Evolutionary conservation across 1,140 invertebrate species (phyloP), one percentile per base, ranked within the genome.

Genomic region (Drosophila truncata): DNA sequence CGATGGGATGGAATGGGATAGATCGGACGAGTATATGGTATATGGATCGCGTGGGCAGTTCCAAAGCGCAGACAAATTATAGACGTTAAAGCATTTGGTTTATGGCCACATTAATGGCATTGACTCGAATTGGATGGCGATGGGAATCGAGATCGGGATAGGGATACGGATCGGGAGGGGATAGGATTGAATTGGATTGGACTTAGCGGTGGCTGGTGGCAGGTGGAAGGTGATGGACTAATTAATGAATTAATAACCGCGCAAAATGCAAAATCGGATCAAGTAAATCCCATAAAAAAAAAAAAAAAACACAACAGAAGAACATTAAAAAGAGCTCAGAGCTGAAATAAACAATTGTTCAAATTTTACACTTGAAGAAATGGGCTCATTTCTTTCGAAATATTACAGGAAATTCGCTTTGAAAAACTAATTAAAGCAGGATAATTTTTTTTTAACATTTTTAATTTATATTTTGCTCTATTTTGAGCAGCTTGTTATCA

Each of bases 231-330:
- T 41, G 47, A 42, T 37, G 27, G 73, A 44, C 52, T 23, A 77
- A 71, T 78, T 78, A 78, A 71, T 78, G 70, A 78, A 78, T 78
- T 78, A 78, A 78, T 78, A 82, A 75, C 74, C 75, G 70, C 61
- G n/a, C 33, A 29, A 75, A 75, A 79, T 78, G 63, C 74, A 82
- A 49, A 82, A 62, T 42, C 59, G 61, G 42, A 86, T 82, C 61
- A 72, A 80, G 70, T 74, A 75, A 78, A 86, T 81, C 74, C 69
- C 75, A 79, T 86, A 79, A 76, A 82, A 78, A 39, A 29, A 31
- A n/a, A 16, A 16, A 25, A n/a, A 23, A 7, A 25, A 5, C 1
- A 18, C 11, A 23, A 46, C 16, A 65, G 35, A 18, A 82, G 80
- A 84, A 67, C 60, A 86, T 72, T 72, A 72, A 72, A 72, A 72